A percentile compares a stretch with the other conserved stretches of the same genome.
Conservation (phyloP, 1,140 invertebrate species). For the Pararge aegeria region DNA sequence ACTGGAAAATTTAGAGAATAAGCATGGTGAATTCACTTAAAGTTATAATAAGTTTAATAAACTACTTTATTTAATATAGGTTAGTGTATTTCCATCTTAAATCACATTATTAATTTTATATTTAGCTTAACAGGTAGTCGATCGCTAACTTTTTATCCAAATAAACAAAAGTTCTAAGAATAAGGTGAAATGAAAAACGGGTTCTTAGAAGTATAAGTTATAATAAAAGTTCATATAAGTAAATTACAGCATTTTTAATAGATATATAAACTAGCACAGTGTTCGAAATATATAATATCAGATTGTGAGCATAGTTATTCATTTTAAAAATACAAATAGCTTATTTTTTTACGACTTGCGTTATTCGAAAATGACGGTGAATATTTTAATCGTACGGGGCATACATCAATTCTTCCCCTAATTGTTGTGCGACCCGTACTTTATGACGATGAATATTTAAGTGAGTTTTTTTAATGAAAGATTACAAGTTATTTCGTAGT, state of each 20-base stretch:
- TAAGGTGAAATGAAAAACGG: conserved; percentile 45
- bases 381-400: conserved; percentile 32
- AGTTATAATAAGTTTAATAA: no score
- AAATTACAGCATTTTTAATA: conserved; percentile 73
- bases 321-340: conserved; percentile 58
- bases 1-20: no score
- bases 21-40: no score
- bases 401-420: conserved; percentile 72
- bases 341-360: conserved; percentile 50
- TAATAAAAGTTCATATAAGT: conserved; percentile 77
- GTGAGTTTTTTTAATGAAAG: conserved; percentile 17
- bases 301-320: conserved; percentile 68
- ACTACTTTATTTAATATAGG: no score
- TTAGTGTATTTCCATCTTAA: no score
- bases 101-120: no score
- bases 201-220: conserved; percentile 71
- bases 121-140: no score
- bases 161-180: not conserved
- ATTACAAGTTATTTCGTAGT: conserved; percentile 22
- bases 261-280: conserved; percentile 71
- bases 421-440: conserved; percentile 57
- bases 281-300: conserved; percentile 70
- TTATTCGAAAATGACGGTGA: conserved; percentile 47
- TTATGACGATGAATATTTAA: conserved; percentile 39
- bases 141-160: no score